Evolutionary conservation across 2,797 vertebrate genomes (phyloP).

Genomic region (Squalus acanthias): DNA sequence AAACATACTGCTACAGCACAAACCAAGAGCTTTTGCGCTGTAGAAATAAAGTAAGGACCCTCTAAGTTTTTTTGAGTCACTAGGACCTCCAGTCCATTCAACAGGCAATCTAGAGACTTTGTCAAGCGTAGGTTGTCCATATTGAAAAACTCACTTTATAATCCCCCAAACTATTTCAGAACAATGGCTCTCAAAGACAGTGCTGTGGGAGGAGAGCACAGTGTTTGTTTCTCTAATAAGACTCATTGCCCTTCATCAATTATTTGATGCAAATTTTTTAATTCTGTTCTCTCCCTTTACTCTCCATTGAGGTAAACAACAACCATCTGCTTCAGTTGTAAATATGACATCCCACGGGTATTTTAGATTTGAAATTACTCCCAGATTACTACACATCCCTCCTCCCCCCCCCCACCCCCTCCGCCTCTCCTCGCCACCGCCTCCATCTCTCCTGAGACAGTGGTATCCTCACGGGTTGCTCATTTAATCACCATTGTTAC

Average conservation of each 20-base stretch:
- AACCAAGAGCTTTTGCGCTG: slow-evolving; percentile 50
- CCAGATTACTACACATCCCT: slow-evolving; percentile 39
- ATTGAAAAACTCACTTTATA: not conserved
- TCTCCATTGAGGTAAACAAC: slow-evolving; percentile 46
- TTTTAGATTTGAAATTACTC: slow-evolving; percentile 56
- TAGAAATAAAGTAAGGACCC: slow-evolving; percentile 38
- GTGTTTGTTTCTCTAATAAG: slow-evolving; percentile 44
- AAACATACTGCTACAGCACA: slow-evolving; percentile 43
- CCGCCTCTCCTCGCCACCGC: not conserved
- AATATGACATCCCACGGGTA: slow-evolving; percentile 48
- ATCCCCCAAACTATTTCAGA: not conserved
- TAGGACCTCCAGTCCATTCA: not conserved
- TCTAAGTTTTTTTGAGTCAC: not conserved
- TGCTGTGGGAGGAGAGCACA: slow-evolving; percentile 38
- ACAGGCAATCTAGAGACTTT: not conserved
- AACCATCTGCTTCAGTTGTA: slow-evolving; percentile 49
- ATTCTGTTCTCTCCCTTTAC: slow-evolving; percentile 45
- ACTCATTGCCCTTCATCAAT: slow-evolving; percentile 50
- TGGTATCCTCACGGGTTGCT: slow-evolving; percentile 53
- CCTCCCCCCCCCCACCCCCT: not conserved
- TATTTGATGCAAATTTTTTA: slow-evolving; percentile 43
- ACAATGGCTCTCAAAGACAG: slow-evolving; percentile 4
- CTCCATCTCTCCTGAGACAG: slow-evolving; percentile 42
- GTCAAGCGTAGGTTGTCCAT: not conserved
- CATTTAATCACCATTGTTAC: slow-evolving; percentile 57